A percentile compares a stretch with the other conserved stretches of the same genome.
These are phyloP conservation scores for Suricata suricatta DNA, from an alignment of 2,113 vertebrate genomes.

Conservation along the genomic window DNA sequence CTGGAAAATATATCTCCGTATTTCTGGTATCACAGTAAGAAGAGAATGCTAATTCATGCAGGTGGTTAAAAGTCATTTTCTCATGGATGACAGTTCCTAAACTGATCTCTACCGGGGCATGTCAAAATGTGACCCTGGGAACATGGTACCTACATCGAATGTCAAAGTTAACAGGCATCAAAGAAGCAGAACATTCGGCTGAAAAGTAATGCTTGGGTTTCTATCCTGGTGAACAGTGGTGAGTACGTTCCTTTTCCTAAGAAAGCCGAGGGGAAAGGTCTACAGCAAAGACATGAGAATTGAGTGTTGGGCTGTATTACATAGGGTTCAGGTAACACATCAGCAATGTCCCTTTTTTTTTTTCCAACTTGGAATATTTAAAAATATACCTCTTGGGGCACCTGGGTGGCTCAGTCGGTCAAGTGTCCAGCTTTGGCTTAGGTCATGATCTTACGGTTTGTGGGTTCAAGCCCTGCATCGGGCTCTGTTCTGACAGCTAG, in stretches of 20 bases:
- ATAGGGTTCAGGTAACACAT: background rate
- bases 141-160: background rate
- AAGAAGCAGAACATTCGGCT: background rate
- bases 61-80: conserved; percentile 59
- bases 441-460: too few relatives aligned
- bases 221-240: background rate
- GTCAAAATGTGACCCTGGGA: background rate
- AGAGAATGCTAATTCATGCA: background rate
- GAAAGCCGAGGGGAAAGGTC: background rate
- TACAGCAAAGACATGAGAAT: background rate
- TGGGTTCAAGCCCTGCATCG: too few relatives aligned
- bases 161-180: background rate
- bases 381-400: background rate
- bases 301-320: background rate
- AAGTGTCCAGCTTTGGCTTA: too few relatives aligned
- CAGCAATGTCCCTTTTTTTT: background rate
- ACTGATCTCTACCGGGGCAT: conserved; percentile 32
- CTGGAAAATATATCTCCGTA: background rate
- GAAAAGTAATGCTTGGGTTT: background rate
- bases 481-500: too few relatives aligned
- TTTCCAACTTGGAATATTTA: background rate
- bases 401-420: too few relatives aligned
- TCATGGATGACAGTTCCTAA: background rate
- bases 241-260: background rate
- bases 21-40: background rate